Conservation (phyloP, 2,113 vertebrate genomes). For the Myodes glareolus region DNA sequence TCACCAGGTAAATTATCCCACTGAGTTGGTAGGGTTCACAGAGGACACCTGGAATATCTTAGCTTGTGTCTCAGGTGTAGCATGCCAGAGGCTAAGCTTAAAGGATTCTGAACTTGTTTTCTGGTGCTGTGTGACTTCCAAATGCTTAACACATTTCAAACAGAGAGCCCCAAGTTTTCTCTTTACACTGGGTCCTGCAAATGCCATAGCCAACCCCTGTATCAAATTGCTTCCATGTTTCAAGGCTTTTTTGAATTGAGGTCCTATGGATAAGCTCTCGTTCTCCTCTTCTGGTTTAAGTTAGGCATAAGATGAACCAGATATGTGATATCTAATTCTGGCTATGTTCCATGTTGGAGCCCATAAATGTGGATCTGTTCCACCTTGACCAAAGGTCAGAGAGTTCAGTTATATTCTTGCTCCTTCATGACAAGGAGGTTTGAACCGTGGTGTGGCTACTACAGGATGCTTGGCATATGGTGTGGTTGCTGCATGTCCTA, state of each 20-base stretch:
- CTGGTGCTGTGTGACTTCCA: neutral
- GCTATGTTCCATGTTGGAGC: neutral
- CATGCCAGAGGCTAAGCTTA: neutral
- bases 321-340: neutral
- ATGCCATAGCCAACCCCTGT: neutral
- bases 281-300: neutral
- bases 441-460: too few species aligned
- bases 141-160: neutral
- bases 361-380: too few species aligned
- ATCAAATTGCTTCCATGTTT: neutral
- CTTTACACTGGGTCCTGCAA: neutral
- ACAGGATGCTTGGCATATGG: too few species aligned
- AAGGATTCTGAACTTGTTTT: neutral
- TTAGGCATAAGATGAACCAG: neutral
- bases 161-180: neutral
- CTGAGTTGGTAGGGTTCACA: neutral
- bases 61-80: neutral
- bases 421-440: too few species aligned
- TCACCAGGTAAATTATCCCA: neutral
- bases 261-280: neutral
- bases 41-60: neutral
- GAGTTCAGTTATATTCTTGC: too few species aligned
- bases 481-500: too few species aligned
- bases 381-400: too few species aligned
- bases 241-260: neutral